Evolutionary conservation across 2,888 invertebrate genomes (phyloP), one percentile per base, ranked within the genome.

Genomic region (Aporophyla nigra): DNA sequence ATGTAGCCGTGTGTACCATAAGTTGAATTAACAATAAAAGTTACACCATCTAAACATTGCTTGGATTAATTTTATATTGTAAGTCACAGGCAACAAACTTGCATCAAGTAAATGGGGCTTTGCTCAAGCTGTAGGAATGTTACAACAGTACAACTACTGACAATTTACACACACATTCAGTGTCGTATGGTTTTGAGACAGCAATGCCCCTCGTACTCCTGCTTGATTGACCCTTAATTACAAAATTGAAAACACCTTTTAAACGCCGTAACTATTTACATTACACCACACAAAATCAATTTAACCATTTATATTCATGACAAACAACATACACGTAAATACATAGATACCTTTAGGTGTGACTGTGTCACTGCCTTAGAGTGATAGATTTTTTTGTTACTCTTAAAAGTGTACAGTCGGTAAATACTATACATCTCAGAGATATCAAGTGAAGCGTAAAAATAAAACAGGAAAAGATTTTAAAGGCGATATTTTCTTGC

Each of bases 401-500:
- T 72, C n/a, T 56, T 1, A 27, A 72, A 62, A 4, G 9, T 71
- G n/a, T 33, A 46, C 43, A 46, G 43, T 12, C 19, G 24, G 43
- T 63, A 61, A 74, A 61, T 62, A 61, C 33, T 27, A 4, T 14
- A 16, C 19, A 54, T 43, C 59, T 43, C 58, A 56, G 10, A 53
- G 19, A 10, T 70, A 51, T 75, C 66, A 53, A 70, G 66, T 56
- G 56, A 75, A 78, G 33, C 59, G 56, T 33, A 43, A 40, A 40
- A 75, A 73, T 68, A 73, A 68, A 76, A 46, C 43, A 43, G 33
- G 6, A 59, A 63, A 61, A 63, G 24, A 40, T 59, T 68, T 65
- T 19, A 27, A 43, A 71, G 53, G n/a, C 54, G 46, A 54, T 56
- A 61, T 61, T 73, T 56, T 69, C 71, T 69, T 71, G 85, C 82